These are phyloP conservation scores for Leptocoma aspasia DNA, from an alignment of 2,113 vertebrate genomes.

Conservation along the genomic window DNA sequence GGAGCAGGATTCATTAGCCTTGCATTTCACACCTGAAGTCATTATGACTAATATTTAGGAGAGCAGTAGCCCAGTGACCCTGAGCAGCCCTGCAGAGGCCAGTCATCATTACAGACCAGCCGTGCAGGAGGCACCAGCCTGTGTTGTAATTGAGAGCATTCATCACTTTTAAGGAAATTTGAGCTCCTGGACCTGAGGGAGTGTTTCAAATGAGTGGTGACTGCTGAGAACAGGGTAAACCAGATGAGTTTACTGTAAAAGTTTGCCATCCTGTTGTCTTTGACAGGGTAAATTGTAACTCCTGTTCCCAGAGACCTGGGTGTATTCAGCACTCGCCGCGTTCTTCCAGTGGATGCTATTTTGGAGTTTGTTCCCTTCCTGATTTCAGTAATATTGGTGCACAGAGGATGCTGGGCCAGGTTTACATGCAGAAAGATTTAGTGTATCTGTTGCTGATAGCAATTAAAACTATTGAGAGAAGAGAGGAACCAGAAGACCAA, in stretches of 20 bases:
- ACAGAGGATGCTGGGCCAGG: not conserved
- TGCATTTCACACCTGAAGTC: not conserved
- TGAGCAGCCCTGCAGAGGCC: not conserved
- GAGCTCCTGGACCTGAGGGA: not conserved
- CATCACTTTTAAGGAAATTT: not conserved
- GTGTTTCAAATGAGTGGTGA: not conserved
- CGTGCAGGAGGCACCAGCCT: not conserved
- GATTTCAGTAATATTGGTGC: not conserved
- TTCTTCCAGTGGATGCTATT: rapidly evolving
- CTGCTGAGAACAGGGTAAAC: not conserved
- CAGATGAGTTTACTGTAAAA: not conserved
- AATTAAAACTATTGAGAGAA: not conserved
- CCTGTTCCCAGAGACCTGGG: not conserved
- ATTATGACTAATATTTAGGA: not conserved
- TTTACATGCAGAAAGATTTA: not conserved
- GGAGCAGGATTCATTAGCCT: not conserved
- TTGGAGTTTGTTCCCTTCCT: not conserved
- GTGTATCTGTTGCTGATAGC: not conserved
- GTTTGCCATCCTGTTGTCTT: not conserved
- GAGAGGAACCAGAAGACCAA: not conserved
- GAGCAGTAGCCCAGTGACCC: not conserved
- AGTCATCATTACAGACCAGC: not conserved
- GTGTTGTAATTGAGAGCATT: not conserved
- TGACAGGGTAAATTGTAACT: not conserved
- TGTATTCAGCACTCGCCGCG: too few relatives aligned